These are phyloP conservation scores for Phainopepla nitens DNA, from an alignment of 2,113 vertebrate genomes.

Conservation along the genomic window DNA sequence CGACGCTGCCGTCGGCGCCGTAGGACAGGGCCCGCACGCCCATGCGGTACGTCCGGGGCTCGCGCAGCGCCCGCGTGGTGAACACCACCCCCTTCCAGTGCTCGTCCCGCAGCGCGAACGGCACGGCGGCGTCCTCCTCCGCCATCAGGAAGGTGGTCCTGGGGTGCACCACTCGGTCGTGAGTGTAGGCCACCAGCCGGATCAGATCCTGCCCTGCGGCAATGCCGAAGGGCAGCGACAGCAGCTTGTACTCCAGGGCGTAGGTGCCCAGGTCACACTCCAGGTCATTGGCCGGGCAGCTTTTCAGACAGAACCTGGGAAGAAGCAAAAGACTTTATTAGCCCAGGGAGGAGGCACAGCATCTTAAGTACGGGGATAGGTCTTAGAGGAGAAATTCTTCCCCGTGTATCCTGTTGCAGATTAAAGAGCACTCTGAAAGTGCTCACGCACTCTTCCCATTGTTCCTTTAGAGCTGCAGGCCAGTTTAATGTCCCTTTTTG, in stretches of 20 bases:
- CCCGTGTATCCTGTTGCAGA: neutral
- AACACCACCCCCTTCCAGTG: constrained; percentile 93
- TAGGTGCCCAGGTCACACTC: constrained; percentile 91
- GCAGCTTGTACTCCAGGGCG: constrained; percentile 93
- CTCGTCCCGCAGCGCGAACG: constrained; percentile 92
- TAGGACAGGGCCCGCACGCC: constrained; percentile 90
- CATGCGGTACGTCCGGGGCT: constrained; percentile 90
- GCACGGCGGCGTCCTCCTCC: constrained; percentile 77
- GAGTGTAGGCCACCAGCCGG: constrained; percentile 93
- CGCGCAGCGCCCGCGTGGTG: constrained; percentile 77
- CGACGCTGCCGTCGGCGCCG: constrained; percentile 78
- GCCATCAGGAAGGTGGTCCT: constrained; percentile 87
- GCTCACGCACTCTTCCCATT: neutral
- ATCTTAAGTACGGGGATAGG: neutral
- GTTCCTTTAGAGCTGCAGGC: neutral
- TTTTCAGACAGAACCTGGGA: constrained; percentile 91
- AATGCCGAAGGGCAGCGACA: constrained; percentile 94
- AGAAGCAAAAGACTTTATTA: neutral
- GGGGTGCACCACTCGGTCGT: constrained; percentile 91
- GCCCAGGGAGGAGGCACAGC: neutral
- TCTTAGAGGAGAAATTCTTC: neutral
- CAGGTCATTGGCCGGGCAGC: constrained; percentile 88
- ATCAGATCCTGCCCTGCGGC: constrained; percentile 94
- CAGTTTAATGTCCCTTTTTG: neutral
- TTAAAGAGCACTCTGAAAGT: neutral